Conservation (phyloP, 64 coral and sea anemone genomes). For the Pocillopora verrucosa region DNA sequence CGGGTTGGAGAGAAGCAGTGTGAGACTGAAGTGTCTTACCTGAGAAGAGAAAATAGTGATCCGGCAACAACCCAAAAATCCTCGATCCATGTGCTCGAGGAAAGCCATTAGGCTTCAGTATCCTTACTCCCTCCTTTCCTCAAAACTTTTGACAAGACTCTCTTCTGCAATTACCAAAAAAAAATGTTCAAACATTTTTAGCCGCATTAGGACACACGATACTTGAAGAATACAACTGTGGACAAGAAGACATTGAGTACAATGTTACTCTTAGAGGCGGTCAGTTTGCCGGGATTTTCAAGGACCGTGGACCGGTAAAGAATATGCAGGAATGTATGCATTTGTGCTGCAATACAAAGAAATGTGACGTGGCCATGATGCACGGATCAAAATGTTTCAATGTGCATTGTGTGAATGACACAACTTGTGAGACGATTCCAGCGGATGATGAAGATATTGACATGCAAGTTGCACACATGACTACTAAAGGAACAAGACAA, state of each 20-base stretch:
- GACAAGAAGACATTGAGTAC: slow-evolving; percentile 81
- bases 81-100: no score
- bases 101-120: no score
- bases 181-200: not conserved
- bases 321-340: slow-evolving; percentile 99
- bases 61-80: no score
- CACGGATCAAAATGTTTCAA: slow-evolving; percentile 79
- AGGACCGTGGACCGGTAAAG: slow-evolving; percentile 70
- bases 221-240: slow-evolving; percentile 92
- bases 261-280: slow-evolving; percentile 87
- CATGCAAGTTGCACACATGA: slow-evolving; percentile 84
- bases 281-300: slow-evolving; percentile 76
- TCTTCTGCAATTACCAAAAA: no score
- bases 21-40: no score
- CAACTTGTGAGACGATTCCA: slow-evolving; percentile 87
- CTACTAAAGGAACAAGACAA: slow-evolving; percentile 69
- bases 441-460: slow-evolving; percentile 78
- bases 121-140: no score
- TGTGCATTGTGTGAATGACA: slow-evolving; percentile 82
- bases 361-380: slow-evolving; percentile 98
- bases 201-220: slow-evolving; percentile 69
- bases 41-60: no score
- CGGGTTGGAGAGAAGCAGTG: no score
- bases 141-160: no score
- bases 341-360: slow-evolving; percentile 80